Base-by-base conservation (phyloP, 2,113 vertebrate genomes). In the Struthidea cinerea region DNA sequence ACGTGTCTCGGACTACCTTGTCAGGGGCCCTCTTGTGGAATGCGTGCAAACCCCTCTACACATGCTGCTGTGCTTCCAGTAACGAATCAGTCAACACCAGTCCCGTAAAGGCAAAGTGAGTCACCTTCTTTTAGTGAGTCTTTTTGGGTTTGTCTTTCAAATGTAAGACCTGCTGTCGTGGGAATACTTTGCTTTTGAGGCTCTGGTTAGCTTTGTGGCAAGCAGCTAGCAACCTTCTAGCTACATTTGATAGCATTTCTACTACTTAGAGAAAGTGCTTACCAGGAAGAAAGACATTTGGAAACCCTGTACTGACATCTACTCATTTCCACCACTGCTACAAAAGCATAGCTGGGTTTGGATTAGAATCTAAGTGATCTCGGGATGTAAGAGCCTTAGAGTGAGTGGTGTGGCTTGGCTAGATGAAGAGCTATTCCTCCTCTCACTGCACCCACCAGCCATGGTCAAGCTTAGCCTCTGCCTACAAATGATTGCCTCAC, bases 1-100 rank as follows among this genome's bases (percentile, higher is more conserved):
- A 37, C 0, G 1, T 18, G 50, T 73, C 57, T 53, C 0, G 0
- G 59, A 16, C 41, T 56, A 57, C 42, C 26, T 57, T 16, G 17
- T 37, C 64, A 75, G 53, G 41, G 80, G 59, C 67, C 32, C 23
- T 83, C n/a, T 41, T 41, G 83, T 6, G 7, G 42, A 94, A 70
- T 33, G 30, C 78, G 16, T 5, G 26, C 74, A 71, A 87, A 85
- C 6, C 44, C 27, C 47, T 46, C 75, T 13, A 39, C 4, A 49
- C 2, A 9, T 6, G 61, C 27, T 64, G 49, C 59, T 61, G 41
- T 35, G 46, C 68, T 55, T 73, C 35, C 71, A 61, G 33, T 4
- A 69, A 44, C 11, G 49, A 65, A 89, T 30, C 65, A 67, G 30
- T 39, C 46, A 75, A 32, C 21, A 71, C 5, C 41, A 23, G 13